Conservation (phyloP, 37 sponge, comb jelly and placozoan species). For the Agelas oroides region DNA sequence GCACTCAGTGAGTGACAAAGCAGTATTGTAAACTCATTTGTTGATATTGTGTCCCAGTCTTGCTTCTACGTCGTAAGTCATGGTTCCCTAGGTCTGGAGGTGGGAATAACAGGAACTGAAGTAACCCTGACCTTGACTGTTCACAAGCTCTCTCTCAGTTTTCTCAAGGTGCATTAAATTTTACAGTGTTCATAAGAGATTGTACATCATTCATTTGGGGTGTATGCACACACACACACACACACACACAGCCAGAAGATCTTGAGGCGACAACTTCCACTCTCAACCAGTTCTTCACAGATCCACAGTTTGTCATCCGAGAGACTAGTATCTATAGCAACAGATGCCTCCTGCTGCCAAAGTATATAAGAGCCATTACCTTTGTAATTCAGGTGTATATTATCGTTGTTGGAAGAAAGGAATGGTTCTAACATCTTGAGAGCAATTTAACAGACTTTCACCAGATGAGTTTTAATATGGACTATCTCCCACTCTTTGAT, state of each 20-base stretch:
- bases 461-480: too few relatives aligned
- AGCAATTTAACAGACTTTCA: too few relatives aligned
- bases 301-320: constrained; percentile 12
- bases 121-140: constrained; percentile 38
- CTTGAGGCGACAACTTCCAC: constrained; percentile 36
- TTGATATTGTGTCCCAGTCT: too few relatives aligned
- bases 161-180: constrained; percentile 51
- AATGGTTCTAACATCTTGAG: too few relatives aligned
- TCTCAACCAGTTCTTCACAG: constrained; percentile 32
- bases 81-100: constrained; percentile 48
- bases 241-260: constrained; percentile 56
- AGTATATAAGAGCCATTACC: constrained; percentile 39
- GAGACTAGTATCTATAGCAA: constrained; percentile 60
- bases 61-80: too few relatives aligned
- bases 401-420: too few relatives aligned
- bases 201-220: neutral
- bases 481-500: too few relatives aligned
- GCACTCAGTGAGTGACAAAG: constrained; percentile 42
- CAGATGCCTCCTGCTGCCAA: constrained; percentile 70
- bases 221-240: neutral
- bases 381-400: too few relatives aligned
- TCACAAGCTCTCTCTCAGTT: constrained; percentile 23
- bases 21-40: neutral
- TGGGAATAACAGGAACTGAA: constrained; percentile 36
- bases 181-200: neutral